phyloP scores from a whole-genome alignment of 2,113 vertebrate species.

The Zosterops borbonicus region DNA sequence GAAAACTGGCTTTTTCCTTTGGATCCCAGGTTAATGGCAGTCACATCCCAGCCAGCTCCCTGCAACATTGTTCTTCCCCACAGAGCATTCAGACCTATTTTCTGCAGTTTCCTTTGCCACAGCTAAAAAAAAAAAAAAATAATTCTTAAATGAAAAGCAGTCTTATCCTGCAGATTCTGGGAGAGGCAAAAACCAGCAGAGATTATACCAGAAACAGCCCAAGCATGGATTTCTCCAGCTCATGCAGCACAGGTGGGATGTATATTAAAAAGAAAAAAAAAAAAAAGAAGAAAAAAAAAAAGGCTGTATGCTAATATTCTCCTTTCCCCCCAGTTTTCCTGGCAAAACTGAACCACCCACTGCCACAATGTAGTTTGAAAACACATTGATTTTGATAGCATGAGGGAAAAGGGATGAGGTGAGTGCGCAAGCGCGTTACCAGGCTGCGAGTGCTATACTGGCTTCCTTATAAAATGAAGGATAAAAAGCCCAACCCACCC shows the following conservation, averaged over 20 bases:
- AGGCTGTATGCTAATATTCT: not conserved
- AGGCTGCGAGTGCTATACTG: not conserved
- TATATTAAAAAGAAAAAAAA: too few species aligned
- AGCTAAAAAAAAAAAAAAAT: not conserved
- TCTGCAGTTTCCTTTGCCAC: not conserved
- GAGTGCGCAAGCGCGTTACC: not conserved
- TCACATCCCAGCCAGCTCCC: not conserved
- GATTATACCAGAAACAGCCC: not conserved
- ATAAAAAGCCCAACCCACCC: not conserved
- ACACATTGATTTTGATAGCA: not conserved
- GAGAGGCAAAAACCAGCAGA: not conserved
- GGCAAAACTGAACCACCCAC: not conserved
- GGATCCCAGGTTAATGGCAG: not conserved
- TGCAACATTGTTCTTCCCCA: rapidly evolving
- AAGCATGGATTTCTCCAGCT: not conserved
- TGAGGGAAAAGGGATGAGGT: not conserved
- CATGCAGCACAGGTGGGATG: not conserved
- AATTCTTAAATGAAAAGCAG: not conserved
- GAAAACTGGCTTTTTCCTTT: not conserved
- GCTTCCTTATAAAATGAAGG: not conserved
- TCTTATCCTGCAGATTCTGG: not conserved
- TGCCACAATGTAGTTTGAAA: not conserved
- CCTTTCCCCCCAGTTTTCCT: not conserved
- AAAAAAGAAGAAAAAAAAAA: not conserved
- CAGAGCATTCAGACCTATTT: not conserved